Evolutionary conservation across 2,113 vertebrate species (phyloP), one percentile per base, ranked within the genome.

Genomic region (Empidonax alnorum): DNA sequence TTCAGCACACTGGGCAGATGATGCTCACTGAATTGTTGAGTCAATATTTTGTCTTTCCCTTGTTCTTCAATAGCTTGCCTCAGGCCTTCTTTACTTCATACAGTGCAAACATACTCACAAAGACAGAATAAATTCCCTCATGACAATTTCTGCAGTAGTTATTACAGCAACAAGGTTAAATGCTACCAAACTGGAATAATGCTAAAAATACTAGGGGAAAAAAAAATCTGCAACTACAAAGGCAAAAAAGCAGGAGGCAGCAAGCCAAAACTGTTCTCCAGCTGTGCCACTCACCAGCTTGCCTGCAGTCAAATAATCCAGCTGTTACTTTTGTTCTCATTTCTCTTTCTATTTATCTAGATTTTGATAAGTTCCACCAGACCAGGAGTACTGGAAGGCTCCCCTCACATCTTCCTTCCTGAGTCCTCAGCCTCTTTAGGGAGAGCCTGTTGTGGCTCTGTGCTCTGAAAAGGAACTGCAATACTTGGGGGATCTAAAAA

Each of bases 41-140:
- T 92, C 91, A 94, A 87, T 94, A 91, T 93, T 96, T 95, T 84
- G 39, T 63, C 47, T 95, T 84, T 53, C n/a, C 65, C 73, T 90
- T 86, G 50, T 71, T 94, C 85, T 89, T 90, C 68, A 3, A 42
- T 65, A 71, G 47, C 61, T 91, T 87, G 88, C 94, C 76, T 90
- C 47, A 12, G 91, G 80, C 83, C 88, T 63, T 90, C 92, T 93
- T 93, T 81, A 92, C 78, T 95, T 94, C 84, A 72, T 59, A 44
- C 76, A 86, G 52, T 63, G 80, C 83, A 90, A 90, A 94, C 1
- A 4, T 66, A 87, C 83, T 87, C 85, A 77, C 73, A 84, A 90
- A 95, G 55, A 62, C 62, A 80, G 47, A 92, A 88, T 81, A 90
- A 90, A 93, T 59, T 89, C 73, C 52, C 68, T 90, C 35, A 24